phyloP scores from a whole-genome alignment of 2,888 invertebrate species.

The Poecilus cupreus region DNA sequence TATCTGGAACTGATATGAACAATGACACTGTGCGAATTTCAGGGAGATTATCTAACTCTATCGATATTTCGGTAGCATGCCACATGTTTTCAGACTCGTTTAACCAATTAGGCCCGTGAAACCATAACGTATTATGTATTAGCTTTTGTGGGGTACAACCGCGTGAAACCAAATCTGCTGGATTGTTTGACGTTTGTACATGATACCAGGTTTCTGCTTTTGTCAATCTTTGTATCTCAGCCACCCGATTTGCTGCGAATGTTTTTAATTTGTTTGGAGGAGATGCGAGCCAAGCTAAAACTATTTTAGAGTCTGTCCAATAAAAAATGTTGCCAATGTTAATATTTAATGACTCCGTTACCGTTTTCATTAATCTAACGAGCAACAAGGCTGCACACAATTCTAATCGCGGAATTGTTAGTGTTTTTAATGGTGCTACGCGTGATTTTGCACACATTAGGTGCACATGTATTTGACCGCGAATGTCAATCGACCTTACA shows the following conservation, averaged over 20 bases:
- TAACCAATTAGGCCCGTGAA: conserved; percentile 42
- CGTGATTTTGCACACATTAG: conserved; percentile 24
- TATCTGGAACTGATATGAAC: background rate
- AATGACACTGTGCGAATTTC: background rate
- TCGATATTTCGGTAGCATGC: no score
- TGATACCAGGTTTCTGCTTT: conserved; percentile 48
- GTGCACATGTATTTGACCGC: background rate
- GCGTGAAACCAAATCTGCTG: conserved; percentile 60
- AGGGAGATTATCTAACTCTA: no score
- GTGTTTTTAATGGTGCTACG: conserved; percentile 11
- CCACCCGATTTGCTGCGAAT: conserved; percentile 61
- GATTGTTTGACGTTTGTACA: conserved; percentile 57
- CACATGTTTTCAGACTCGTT: conserved; percentile 2
- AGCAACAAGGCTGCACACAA: conserved; percentile 30
- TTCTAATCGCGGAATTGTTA: conserved; percentile 12
- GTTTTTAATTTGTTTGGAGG: conserved; percentile 51
- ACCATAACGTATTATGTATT: conserved; percentile 48
- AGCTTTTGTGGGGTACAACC: conserved; percentile 52
- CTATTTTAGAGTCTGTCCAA: conserved; percentile 61
- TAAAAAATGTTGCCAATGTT: conserved; percentile 30
- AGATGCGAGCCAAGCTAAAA: conserved; percentile 54
- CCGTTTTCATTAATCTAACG: background rate
- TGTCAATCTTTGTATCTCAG: conserved; percentile 55
- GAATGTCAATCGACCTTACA: background rate
- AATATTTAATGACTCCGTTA: conserved; percentile 43